Evolutionary conservation across 2,113 vertebrate species (phyloP).

Genomic region (Lepus americanus): DNA sequence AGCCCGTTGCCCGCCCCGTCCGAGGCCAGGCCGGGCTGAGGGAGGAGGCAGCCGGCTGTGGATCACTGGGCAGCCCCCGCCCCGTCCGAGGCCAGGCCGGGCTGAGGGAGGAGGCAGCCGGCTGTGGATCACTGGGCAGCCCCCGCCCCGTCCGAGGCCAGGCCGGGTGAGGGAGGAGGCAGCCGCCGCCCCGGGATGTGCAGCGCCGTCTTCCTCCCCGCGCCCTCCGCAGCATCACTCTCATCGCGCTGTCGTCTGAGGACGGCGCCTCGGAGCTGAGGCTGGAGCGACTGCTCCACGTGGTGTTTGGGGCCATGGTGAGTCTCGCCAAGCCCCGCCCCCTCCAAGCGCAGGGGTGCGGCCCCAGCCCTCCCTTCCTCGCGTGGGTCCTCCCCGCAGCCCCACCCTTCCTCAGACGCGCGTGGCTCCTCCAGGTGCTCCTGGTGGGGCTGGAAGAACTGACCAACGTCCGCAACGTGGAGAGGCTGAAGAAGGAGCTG

Average conservation of each 20-base stretch:
- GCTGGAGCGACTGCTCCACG: slow-evolving; percentile 92
- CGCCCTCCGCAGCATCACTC: slow-evolving; percentile 89
- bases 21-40: not conserved
- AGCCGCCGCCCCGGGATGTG: not conserved
- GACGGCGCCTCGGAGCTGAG: slow-evolving; percentile 85
- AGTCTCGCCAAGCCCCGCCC: slow-evolving; percentile 39
- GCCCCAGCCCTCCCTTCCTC: not conserved
- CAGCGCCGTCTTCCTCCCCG: not conserved
- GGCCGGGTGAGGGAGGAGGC: not conserved
- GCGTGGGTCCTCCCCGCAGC: not conserved
- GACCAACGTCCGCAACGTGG: slow-evolving; percentile 90
- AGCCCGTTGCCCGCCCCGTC: not conserved
- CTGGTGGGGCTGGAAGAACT: slow-evolving; percentile 94
- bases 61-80: no score
- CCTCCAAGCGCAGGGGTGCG: not conserved
- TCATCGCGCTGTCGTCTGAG: slow-evolving; percentile 91
- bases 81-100: not conserved
- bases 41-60: not conserved
- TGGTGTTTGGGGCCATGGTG: slow-evolving; percentile 94
- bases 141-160: not conserved
- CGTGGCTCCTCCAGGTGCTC: slow-evolving; percentile 86
- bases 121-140: no score
- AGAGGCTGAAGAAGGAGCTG: slow-evolving; percentile 94
- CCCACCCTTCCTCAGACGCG: not conserved
- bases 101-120: not conserved